phyloP scores from a whole-genome alignment of 2,113 vertebrate species.

The Lagopus muta region DNA sequence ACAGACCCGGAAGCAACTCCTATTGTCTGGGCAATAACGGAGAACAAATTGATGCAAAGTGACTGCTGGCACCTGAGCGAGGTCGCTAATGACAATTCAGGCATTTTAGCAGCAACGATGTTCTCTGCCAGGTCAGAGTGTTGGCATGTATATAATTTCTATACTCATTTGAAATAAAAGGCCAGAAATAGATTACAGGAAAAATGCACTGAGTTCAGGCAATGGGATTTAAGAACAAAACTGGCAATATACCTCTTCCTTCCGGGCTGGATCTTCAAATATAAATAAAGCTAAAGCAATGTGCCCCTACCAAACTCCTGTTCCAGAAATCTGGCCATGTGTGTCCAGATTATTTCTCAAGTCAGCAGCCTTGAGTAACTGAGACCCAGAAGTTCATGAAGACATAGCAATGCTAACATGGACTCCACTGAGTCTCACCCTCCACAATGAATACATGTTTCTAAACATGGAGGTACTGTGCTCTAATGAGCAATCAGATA shows the following conservation, averaged over 20 bases:
- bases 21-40: neutral
- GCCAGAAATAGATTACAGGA: neutral
- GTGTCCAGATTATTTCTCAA: accelerated
- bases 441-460: accelerated
- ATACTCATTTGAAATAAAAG: neutral
- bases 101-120: neutral
- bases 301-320: neutral
- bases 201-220: neutral
- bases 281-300: neutral
- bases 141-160: neutral
- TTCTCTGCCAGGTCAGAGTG: neutral
- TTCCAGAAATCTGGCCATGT: neutral
- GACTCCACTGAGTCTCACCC: neutral
- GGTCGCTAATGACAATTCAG: neutral
- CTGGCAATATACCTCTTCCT: accelerated
- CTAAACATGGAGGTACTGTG: neutral
- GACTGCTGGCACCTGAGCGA: neutral
- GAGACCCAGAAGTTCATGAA: neutral
- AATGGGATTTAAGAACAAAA: neutral
- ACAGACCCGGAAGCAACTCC: neutral
- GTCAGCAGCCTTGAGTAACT: neutral
- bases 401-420: accelerated
- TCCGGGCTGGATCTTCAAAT: neutral
- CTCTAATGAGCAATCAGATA: neutral
- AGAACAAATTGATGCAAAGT: neutral